Percentiles rank a stretch among this genome's conserved stretches.
phyloP scores from a whole-genome alignment of 2,888 invertebrate species.

The Drosophila quinaria region DNA sequence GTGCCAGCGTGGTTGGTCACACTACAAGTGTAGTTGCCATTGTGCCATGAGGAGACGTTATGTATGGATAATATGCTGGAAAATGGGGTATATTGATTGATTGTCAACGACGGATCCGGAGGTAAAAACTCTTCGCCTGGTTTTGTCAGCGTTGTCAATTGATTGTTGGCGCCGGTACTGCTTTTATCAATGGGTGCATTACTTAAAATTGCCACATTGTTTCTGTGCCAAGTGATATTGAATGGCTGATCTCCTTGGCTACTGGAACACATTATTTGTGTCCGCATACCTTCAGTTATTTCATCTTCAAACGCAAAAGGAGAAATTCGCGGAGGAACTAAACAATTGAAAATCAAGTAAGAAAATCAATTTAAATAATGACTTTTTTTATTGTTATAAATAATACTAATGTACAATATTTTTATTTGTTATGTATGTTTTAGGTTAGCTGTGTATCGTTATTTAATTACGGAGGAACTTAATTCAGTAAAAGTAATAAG shows the following conservation, averaged over 20 bases:
- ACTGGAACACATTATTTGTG: constrained; percentile 89
- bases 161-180: constrained; percentile 50
- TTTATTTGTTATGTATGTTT: too few relatives aligned
- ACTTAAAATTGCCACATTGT: constrained; percentile 85
- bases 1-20: constrained; percentile 86
- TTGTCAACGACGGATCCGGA: constrained; percentile 85
- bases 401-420: neutral
- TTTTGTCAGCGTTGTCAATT: constrained; percentile 21
- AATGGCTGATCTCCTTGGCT: constrained; percentile 88
- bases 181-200: constrained; percentile 48
- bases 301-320: constrained; percentile 93
- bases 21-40: constrained; percentile 86
- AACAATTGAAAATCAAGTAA: constrained; percentile 40
- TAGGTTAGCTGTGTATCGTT: too few relatives aligned
- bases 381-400: constrained; percentile 4
- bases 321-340: constrained; percentile 92
- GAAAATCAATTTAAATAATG: constrained; percentile 23
- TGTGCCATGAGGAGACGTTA: constrained; percentile 85
- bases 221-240: constrained; percentile 87
- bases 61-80: constrained; percentile 86
- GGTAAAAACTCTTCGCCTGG: constrained; percentile 53
- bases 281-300: constrained; percentile 92
- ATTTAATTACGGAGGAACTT: neutral
- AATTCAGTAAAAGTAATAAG: neutral
- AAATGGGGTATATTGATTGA: constrained; percentile 87